These are phyloP conservation scores for Podiceps cristatus DNA, from an alignment of 2,113 vertebrate species.

Conservation along the genomic window DNA sequence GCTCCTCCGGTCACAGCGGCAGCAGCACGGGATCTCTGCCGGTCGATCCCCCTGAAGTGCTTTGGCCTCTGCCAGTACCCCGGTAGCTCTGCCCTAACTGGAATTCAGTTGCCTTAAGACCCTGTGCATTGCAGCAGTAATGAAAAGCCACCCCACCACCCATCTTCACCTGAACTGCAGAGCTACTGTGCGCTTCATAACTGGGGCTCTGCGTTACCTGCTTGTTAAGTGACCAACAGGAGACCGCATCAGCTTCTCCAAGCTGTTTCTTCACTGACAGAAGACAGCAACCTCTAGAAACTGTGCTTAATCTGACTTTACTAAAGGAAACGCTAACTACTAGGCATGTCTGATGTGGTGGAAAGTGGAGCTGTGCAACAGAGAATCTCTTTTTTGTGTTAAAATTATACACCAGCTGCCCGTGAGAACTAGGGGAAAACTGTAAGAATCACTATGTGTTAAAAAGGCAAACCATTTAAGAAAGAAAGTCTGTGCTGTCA, in stretches of 20 bases:
- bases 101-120: not conserved
- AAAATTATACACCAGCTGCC: not conserved
- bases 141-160: not conserved
- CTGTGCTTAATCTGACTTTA: not conserved
- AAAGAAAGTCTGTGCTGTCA: not conserved
- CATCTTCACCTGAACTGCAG: not conserved
- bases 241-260: too few relatives aligned
- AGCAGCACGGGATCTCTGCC: not conserved
- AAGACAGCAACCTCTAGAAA: not conserved
- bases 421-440: not conserved
- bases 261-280: not conserved
- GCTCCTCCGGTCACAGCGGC: not conserved
- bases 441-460: not conserved
- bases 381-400: not conserved
- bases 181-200: fast-evolving
- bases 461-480: not conserved
- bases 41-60: not conserved
- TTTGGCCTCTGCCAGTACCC: not conserved
- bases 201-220: not conserved
- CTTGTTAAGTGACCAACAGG: not conserved
- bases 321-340: not conserved
- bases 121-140: fast-evolving
- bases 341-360: not conserved
- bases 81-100: not conserved
- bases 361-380: not conserved